Percentiles rank a stretch among this genome's conserved stretches.
Evolutionary conservation across 2,797 vertebrate genomes (phyloP).

Genomic region (Tauraco hartlaubi): DNA sequence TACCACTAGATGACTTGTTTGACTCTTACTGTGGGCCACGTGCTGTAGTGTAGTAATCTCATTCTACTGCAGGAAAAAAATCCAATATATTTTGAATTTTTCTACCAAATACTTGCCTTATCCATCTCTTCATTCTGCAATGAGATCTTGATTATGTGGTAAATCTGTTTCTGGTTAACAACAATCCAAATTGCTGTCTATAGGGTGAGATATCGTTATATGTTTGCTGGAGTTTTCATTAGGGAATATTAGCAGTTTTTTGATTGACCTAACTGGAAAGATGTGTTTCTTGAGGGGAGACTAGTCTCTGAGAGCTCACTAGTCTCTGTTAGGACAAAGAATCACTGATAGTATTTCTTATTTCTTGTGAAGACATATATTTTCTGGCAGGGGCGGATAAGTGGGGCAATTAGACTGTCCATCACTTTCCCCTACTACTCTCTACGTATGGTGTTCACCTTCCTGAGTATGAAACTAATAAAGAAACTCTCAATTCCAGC

Average conservation of each 20-base stretch:
- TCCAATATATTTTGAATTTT: not conserved
- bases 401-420: not conserved
- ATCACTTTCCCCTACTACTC: not conserved
- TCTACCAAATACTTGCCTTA: not conserved
- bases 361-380: accelerated
- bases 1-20: not conserved
- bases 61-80: not conserved
- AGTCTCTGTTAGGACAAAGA: not conserved
- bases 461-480: not conserved
- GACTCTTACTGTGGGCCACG: not conserved
- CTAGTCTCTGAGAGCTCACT: not conserved
- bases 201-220: not conserved
- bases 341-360: not conserved
- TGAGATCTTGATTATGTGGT: not conserved
- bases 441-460: not conserved
- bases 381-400: not conserved
- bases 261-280: not conserved
- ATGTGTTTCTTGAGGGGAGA: not conserved
- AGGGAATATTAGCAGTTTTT: not conserved
- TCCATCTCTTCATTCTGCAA: not conserved
- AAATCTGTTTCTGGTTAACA: not conserved
- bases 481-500: not conserved
- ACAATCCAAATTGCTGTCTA: not conserved
- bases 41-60: not conserved
- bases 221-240: not conserved